Evolutionary conservation across 2,888 invertebrate species (phyloP), one percentile per base, ranked within the genome.

Genomic region (Amblyteles armatorius): DNA sequence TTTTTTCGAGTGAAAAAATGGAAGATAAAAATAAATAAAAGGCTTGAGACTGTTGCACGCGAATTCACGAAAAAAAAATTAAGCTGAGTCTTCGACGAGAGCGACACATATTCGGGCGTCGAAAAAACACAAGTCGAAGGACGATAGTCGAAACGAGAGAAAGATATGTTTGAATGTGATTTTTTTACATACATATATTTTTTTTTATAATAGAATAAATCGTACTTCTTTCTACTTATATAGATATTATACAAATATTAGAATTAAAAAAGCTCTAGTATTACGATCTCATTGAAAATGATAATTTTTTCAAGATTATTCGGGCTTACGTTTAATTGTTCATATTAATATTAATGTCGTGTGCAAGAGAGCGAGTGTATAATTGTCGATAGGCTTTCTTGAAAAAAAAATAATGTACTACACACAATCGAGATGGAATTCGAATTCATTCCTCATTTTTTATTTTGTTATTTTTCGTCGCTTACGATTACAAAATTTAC

Each of bases 231-330:
- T 82, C 72, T 83, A 65, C 65, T 71, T 74, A 71, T 79, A 79
- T 52, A 77, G n/a, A 36, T 40, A 72, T 72, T 72, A 50, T 72
- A 33, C 19, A 72, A 19, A 72, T 57, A 36, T 48, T 36, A 63
- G 60, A 29, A 44, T 60, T 29, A 74, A 83, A 87, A 87, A 88
- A 88, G 86, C 85, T 85, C 83, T 91, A 91, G 90, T 91, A 90
- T 92, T 90, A 90, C 90, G 92, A 92, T 92, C 91, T 92, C 91
- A 91, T 89, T 88, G 89, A 85, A 87, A 88, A 89, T 87, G 69
- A 88, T 82, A 57, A 69, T 80, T 86, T 48, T 82, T 57, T 67
- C 71, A 82, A 82, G 71, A 85, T 85, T 74, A 63, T 73, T 82
- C 52, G 74, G 74, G 78, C 79, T 72, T 36, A 82, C 76, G 79